Percentiles rank a stretch among this genome's conserved stretches.
Evolutionary conservation across 2,797 vertebrate genomes (phyloP).

Genomic region (Smutsia gigantea): DNA sequence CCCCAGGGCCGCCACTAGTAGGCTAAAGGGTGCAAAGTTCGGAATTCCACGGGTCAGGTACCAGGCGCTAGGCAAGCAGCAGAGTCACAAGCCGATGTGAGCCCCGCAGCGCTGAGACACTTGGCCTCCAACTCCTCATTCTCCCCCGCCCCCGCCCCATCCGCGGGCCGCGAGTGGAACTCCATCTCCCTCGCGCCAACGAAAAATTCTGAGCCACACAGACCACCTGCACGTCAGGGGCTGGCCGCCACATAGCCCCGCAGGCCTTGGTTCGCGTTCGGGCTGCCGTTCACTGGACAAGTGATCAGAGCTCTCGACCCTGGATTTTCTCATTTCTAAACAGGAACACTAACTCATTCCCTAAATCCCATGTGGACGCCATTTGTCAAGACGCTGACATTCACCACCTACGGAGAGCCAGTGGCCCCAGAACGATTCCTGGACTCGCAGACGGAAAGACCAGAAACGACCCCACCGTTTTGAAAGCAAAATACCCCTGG

Average conservation of each 20-base stretch:
- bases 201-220: neutral
- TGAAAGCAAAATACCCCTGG: neutral
- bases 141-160: too few relatives aligned
- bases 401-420: fast-evolving
- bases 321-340: neutral
- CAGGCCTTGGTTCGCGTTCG: fast-evolving
- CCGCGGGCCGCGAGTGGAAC: neutral
- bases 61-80: neutral
- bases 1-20: fast-evolving
- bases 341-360: neutral
- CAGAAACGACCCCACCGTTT: neutral
- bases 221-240: neutral
- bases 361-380: fast-evolving
- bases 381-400: neutral
- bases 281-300: neutral
- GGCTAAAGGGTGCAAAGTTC: neutral
- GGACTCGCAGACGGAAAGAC: fast-evolving
- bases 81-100: neutral
- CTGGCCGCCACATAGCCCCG: neutral
- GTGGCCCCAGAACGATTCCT: neutral
- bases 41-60: fast-evolving
- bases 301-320: neutral
- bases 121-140: too few relatives aligned
- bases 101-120: fast-evolving
- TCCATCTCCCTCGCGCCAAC: fast-evolving